Base-by-base conservation (phyloP, 2,888 invertebrate species). In the Argyresthia goedartella region DNA sequence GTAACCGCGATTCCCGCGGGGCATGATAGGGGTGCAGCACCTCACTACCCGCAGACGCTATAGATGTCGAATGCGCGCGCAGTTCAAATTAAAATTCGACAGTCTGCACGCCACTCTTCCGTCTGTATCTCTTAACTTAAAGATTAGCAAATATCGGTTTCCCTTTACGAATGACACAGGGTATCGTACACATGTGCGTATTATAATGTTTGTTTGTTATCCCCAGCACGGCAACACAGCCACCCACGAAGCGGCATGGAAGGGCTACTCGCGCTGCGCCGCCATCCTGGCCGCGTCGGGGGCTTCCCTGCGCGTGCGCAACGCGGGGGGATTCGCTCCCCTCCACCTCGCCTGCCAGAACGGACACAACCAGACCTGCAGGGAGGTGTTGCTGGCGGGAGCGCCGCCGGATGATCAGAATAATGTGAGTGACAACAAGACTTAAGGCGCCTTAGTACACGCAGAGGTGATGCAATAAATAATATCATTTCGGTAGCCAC, bases 281-380 rank as follows among this genome's bases (percentile, higher is more conserved):
- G 91, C 93, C 59, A 76, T 91, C 45, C 88, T 97, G 57, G 91
- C 91, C 49, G 90, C 91, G 51, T 68, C 61, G 25, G 89, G 90
- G 53, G 82, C 88, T 2, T 88, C 91, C 49, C 88, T 91, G 62
- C 89, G 90, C 60, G 88, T 89, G 54, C 89, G 91, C 68, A 95
- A 95, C 79, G 90, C 93, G 62, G 95, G 95, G 49, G 97, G 97
- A 8, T 97, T 97, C 79, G 93, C 95, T 13, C 91, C 98, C n/a
- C 89, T 98, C 46, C 98, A 98, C 86, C 90, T 98, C 60, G 94
- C 96, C 55, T 96, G 96, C 64, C 98, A 98, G 88, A 97, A 96
- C 78, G 98, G 98, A 0, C 98, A 98, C 87, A 98, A 98, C 85
- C 97, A 98, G 86, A 93, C 95, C 60, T 95, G 95, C 65, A 80